Evolutionary conservation across 2,888 invertebrate genomes (phyloP), one percentile per base, ranked within the genome.

Genomic region (Zele albiditarsus): DNA sequence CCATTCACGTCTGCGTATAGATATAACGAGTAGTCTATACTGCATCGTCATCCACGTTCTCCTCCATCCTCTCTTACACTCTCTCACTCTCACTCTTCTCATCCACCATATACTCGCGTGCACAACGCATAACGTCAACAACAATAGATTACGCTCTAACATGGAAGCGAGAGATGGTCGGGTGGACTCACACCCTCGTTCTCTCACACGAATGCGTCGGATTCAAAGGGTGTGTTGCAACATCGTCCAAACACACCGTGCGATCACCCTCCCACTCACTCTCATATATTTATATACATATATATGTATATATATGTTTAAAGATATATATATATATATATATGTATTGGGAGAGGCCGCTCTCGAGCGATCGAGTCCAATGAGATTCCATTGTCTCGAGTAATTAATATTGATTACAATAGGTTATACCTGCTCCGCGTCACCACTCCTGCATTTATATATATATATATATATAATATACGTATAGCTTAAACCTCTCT

Each of bases 321-420:
- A 5, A 20, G 4, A 53, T 53, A 8, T 53, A 53, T 20, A 10
- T 53, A n/a, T n/a, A 20, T 8, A 20, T 53, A n/a, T n/a, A n/a
- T 46, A n/a, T 46, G n/a, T 46, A 72, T 72, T 73, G 80, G 78
- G 81, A 80, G 81, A 83, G 83, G 82, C 58, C 72, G 81, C 85
- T 84, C 83, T 84, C 87, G 83, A 87, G 87, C 89, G 88, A 89
- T 89, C 88, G 86, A 89, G 84, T 89, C 87, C 88, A 89, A 89
- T 89, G 88, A 89, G 89, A 89, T 89, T 88, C 89, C 87, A 89
- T 89, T 89, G 89, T 89, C 88, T 87, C 87, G 87, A 87, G 88
- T 89, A 89, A 89, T 89, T 89, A 89, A 89, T 89, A 89, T 89
- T 89, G 89, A 89, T 89, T 89, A 88, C 88, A 87, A 88, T 87